Conservation (phyloP, 2,888 invertebrate genomes). For the Hypselothyrea guttata region DNA sequence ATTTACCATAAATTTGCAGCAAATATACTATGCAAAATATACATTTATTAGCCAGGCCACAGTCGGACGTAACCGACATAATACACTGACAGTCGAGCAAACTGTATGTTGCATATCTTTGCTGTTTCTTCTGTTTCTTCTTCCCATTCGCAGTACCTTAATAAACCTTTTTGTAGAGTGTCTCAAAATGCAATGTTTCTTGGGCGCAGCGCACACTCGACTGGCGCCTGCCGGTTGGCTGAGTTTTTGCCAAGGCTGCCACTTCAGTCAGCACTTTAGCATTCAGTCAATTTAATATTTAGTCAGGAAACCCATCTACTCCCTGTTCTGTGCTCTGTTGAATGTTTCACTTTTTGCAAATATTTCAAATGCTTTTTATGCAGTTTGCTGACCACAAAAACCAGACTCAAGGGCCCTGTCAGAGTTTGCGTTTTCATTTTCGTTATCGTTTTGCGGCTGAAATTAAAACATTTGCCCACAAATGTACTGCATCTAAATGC, state of each 20-base stretch:
- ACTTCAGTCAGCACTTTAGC: background rate
- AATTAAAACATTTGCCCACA: slow-evolving; percentile 37
- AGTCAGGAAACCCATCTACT: slow-evolving; percentile 10
- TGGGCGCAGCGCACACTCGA: too few relatives aligned
- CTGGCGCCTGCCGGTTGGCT: background rate
- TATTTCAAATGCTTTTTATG: slow-evolving; percentile 25
- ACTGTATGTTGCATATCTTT: too few relatives aligned
- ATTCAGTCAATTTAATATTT: slow-evolving; percentile 16
- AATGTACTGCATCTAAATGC: slow-evolving; percentile 28
- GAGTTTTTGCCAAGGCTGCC: background rate
- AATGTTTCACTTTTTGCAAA: slow-evolving; percentile 29
- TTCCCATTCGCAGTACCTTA: too few relatives aligned
- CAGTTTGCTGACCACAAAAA: slow-evolving; percentile 33
- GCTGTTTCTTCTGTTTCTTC: too few relatives aligned
- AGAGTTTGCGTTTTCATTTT: slow-evolving; percentile 2
- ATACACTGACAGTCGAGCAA: too few relatives aligned
- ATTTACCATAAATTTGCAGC: too few relatives aligned
- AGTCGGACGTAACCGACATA: too few relatives aligned
- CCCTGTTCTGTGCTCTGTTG: background rate
- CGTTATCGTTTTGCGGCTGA: too few relatives aligned
- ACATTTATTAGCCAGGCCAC: too few relatives aligned
- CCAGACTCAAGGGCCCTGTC: slow-evolving; percentile 10
- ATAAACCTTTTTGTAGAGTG: too few relatives aligned
- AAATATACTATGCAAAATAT: too few relatives aligned
- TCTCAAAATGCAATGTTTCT: too few relatives aligned